Percentiles rank a stretch among this genome's conserved stretches.
Evolutionary conservation across 2,113 vertebrate genomes (phyloP).

Genomic region (Bujurquina vittata): DNA sequence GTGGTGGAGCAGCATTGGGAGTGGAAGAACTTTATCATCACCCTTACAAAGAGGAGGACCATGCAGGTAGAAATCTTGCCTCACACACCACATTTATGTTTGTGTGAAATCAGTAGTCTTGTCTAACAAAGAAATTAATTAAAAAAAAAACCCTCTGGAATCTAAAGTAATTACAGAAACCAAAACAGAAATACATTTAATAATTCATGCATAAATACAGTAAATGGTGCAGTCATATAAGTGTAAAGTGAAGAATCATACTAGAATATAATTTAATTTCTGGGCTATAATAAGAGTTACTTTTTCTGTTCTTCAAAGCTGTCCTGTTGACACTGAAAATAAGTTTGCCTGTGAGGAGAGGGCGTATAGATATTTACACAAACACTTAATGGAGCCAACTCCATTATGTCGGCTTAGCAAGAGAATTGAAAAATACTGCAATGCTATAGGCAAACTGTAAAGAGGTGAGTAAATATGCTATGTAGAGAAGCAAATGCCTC

Average conservation of each 20-base stretch:
- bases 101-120: not conserved
- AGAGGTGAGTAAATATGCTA: slow-evolving; percentile 22
- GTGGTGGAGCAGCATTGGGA: slow-evolving; percentile 95
- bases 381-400: slow-evolving; percentile 16
- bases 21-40: slow-evolving; percentile 93
- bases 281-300: not conserved
- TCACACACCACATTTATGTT: not conserved
- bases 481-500: slow-evolving; percentile 19
- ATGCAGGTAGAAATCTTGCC: slow-evolving; percentile 87
- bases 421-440: slow-evolving; percentile 15
- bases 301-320: not conserved
- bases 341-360: not conserved
- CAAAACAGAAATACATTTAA: not conserved
- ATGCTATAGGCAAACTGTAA: slow-evolving; percentile 9
- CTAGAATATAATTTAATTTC: not conserved
- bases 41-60: slow-evolving; percentile 90
- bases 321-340: not conserved
- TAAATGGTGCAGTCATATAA: not conserved
- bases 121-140: not conserved
- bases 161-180: not conserved
- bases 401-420: slow-evolving; percentile 3
- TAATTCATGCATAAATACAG: not conserved
- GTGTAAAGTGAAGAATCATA: not conserved
- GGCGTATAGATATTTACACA: not conserved
- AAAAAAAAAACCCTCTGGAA: not conserved